A percentile compares a stretch with the other conserved stretches of the same genome.
phyloP scores from a whole-genome alignment of 1,140 invertebrate species.

The Conus betulinus region DNA sequence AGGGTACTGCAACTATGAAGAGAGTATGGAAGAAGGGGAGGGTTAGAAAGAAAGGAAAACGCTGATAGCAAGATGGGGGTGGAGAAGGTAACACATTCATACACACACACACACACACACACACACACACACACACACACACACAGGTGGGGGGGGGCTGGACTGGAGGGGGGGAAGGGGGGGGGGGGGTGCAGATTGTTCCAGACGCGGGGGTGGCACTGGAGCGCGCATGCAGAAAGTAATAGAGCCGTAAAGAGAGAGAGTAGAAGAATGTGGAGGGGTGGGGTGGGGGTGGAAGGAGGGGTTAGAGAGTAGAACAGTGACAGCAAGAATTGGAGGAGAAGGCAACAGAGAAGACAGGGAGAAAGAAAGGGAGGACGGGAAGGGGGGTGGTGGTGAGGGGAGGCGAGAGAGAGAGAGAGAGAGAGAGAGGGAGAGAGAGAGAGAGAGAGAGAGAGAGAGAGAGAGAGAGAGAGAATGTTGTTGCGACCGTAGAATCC shows the following conservation, averaged over 20 bases:
- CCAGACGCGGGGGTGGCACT: too few species aligned
- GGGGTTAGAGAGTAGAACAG: background rate
- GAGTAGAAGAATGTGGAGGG: too few species aligned
- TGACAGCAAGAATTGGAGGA: background rate
- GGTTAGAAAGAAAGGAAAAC: too few species aligned
- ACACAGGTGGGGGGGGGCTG: background rate
- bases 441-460: background rate
- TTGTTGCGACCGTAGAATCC: too few species aligned
- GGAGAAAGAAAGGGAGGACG: background rate
- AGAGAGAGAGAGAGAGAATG: background rate
- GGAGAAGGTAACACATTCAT: too few species aligned
- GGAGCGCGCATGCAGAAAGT: background rate
- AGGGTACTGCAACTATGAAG: too few species aligned
- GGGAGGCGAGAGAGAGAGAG: background rate
- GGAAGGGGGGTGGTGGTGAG: too few species aligned
- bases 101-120: too few species aligned
- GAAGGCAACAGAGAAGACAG: background rate
- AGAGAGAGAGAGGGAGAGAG: background rate
- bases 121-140: too few species aligned
- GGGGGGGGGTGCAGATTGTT: background rate
- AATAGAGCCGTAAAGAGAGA: background rate
- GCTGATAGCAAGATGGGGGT: too few species aligned
- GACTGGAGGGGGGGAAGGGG: background rate
- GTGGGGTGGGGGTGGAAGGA: too few species aligned
- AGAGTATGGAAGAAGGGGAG: too few species aligned